Evolutionary conservation across 53 echinoderm and acorn worm species (phyloP), one percentile per base, ranked within the genome.

Genomic region (Patiria pectinifera): DNA sequence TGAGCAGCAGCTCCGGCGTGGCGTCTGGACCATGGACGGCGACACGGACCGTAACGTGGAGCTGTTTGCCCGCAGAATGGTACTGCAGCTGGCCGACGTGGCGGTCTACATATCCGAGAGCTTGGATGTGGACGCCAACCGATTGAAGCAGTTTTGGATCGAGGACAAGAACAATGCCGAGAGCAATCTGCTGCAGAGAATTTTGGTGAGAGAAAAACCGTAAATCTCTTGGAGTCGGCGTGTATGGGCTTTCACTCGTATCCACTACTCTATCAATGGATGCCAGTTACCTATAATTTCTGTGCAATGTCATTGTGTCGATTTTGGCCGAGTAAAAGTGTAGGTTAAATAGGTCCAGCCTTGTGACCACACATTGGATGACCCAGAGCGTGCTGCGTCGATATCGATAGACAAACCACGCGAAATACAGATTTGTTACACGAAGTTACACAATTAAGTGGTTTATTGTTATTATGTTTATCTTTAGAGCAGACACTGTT

Each of bases 71-170:
- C 76, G 91, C 11, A 87, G 96, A 61, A 87, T 97, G 59, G 84
- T 97, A 59, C 95, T 97, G 45, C 91, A 93, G 91, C 87, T 97
- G 77, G 94, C 85, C 8, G 97, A 97, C 83, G 58, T 76, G 16
- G 97, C 97, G 4, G 87, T 97, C 53, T 90, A 90, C 53, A 61
- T 80, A 10, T 90, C 90, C 12, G 80, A 90, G 66, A 69, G 82
- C 80, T 81, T 69, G 90, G 69, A 80, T 21, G 79, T 90, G 18
- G 82, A 90, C 81, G 59, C 62, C 80, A 72, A 63, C 23, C 81
- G 18, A 43, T 63, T 90, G 11, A 48, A 90, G 81, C 90, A 90
- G 80, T 93, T 91, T 72, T 85, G 81, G 86, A 93, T 93, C 49
- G 61, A 92, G 79, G 97, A 95, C 62, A 83, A 85, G 85, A 87